phyloP scores from a whole-genome alignment of 2,888 invertebrate genomes.

The Mythimna impura region DNA sequence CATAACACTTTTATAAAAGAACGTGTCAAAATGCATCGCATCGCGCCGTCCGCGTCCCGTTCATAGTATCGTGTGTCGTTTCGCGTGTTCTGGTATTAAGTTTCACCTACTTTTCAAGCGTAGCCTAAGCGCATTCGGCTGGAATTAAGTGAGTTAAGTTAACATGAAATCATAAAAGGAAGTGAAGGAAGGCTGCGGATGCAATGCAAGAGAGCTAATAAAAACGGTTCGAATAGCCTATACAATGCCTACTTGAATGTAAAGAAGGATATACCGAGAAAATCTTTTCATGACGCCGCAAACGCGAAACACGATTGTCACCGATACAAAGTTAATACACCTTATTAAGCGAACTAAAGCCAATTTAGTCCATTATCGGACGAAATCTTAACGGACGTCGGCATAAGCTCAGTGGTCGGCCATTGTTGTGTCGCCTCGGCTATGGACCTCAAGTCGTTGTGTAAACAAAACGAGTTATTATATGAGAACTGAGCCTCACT shows the following conservation, averaged over 20 bases:
- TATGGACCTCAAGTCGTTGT: slow-evolving; percentile 74
- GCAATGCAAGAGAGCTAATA: slow-evolving; percentile 48
- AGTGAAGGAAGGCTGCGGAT: slow-evolving; percentile 60
- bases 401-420: slow-evolving; percentile 74
- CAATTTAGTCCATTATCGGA: slow-evolving; percentile 85
- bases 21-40: slow-evolving; percentile 74
- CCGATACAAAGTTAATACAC: slow-evolving; percentile 72
- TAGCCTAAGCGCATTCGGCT: slow-evolving; percentile 74
- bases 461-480: slow-evolving; percentile 83
- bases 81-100: slow-evolving; percentile 81
- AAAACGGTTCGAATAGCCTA: slow-evolving; percentile 42
- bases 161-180: slow-evolving; percentile 76
- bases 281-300: slow-evolving; percentile 64
- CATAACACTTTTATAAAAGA: slow-evolving; percentile 44
- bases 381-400: slow-evolving; percentile 79
- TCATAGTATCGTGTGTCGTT: slow-evolving; percentile 80
- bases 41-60: slow-evolving; percentile 71
- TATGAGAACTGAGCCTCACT: slow-evolving; percentile 74
- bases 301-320: slow-evolving; percentile 71
- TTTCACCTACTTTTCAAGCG: slow-evolving; percentile 77
- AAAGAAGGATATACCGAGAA: slow-evolving; percentile 52
- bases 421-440: slow-evolving; percentile 85
- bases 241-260: slow-evolving; percentile 28
- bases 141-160: slow-evolving; percentile 83
- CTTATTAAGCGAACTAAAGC: slow-evolving; percentile 79